A percentile compares a stretch with the other conserved stretches of the same genome.
Evolutionary conservation across 1,140 invertebrate species (phyloP).

Genomic region (Trichoplusia ni): DNA sequence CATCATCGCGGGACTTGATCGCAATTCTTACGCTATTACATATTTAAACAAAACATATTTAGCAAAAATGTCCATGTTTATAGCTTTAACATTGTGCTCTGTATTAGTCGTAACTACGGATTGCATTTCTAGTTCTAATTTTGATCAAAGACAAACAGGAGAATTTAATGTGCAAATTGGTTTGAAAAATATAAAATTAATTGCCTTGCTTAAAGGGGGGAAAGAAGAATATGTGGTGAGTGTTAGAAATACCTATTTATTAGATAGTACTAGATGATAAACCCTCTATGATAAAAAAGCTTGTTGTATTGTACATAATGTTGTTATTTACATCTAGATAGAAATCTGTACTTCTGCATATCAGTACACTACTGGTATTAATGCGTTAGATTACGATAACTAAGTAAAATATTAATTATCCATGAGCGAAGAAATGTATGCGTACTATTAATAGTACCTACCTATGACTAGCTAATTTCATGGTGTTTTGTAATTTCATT

Average conservation of each 20-base stretch:
- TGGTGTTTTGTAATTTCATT: slow-evolving; percentile 18
- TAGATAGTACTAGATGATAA: too few species aligned
- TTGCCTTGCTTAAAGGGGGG: slow-evolving; percentile 82
- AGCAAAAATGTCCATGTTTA: slow-evolving; percentile 16
- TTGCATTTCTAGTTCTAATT: slow-evolving; percentile 51
- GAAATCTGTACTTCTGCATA: too few species aligned
- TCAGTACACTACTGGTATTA: too few species aligned
- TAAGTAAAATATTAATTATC: too few species aligned
- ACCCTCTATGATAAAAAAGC: too few species aligned
- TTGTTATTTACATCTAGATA: too few species aligned
- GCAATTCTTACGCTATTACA: slow-evolving; percentile 35
- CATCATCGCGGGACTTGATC: slow-evolving; percentile 53
- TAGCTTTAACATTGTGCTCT: slow-evolving; percentile 5
- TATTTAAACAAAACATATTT: too few species aligned
- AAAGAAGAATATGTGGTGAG: slow-evolving; percentile 79
- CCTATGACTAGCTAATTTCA: slow-evolving; percentile 2
- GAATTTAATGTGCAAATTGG: slow-evolving; percentile 90
- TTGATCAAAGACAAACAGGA: slow-evolving; percentile 89
- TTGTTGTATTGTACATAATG: not conserved
- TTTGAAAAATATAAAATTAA: slow-evolving; percentile 88
- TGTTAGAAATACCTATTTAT: not conserved
- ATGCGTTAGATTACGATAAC: too few species aligned
- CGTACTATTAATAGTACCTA: not conserved
- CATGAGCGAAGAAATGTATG: not conserved
- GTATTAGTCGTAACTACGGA: slow-evolving; percentile 22